These are phyloP conservation scores for Itoplectis maculator DNA, from an alignment of 2,888 invertebrate genomes.

Conservation along the genomic window DNA sequence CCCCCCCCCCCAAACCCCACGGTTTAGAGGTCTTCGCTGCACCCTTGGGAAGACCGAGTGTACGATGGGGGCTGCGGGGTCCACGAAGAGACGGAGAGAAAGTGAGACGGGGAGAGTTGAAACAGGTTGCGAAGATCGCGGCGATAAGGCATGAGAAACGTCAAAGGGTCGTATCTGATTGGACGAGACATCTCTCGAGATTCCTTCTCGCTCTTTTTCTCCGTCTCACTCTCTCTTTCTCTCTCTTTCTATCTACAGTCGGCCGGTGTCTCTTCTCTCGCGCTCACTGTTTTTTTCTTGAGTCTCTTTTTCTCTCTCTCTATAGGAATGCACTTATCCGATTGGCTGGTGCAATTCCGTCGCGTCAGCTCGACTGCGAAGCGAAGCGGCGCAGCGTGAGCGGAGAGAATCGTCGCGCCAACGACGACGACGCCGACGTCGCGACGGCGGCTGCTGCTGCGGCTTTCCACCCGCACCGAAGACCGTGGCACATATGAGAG, in stretches of 20 bases:
- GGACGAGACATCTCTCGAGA: conserved; percentile 77
- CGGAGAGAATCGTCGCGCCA: conserved; percentile 46
- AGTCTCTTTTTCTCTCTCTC: conserved; percentile 6
- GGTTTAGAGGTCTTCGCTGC: conserved; percentile 61
- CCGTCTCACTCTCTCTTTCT: conserved; percentile 1
- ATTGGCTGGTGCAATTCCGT: conserved; percentile 82
- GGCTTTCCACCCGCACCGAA: conserved; percentile 27
- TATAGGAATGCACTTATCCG: conserved; percentile 84
- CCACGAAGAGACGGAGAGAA: conserved; percentile 42
- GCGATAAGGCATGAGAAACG: conserved; percentile 83
- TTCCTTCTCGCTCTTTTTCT: conserved; percentile 46
- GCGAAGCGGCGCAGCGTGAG: conserved; percentile 51
- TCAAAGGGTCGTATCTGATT: conserved; percentile 83
- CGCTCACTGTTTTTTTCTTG: background rate
- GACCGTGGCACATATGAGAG: conserved; percentile 10
- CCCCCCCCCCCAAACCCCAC: background rate
- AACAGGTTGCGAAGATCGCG: conserved; percentile 78
- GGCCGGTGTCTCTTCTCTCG: conserved; percentile 39
- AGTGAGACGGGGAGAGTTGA: conserved; percentile 40
- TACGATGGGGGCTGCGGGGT: conserved; percentile 49
- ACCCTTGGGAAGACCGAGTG: conserved; percentile 53
- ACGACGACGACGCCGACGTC: conserved; percentile 50
- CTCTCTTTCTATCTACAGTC: conserved; percentile 67
- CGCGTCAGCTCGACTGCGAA: conserved; percentile 79
- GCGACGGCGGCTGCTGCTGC: conserved; percentile 27